Conservation (phyloP, 2,888 invertebrate species). For the Drosophila borealis region DNA sequence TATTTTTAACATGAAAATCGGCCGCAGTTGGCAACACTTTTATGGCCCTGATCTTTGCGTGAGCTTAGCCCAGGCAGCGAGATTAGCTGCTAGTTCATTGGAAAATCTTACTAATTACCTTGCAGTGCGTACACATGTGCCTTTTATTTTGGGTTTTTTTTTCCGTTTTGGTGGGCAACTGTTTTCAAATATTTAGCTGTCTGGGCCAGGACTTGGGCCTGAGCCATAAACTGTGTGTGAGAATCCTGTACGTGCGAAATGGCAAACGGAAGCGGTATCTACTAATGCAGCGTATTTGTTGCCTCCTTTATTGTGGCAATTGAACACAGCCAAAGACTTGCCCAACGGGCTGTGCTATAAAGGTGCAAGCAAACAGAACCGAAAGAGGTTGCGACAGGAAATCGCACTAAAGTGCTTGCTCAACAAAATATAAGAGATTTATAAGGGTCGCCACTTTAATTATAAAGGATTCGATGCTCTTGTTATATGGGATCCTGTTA, state of each 20-base stretch:
- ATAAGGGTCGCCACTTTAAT: constrained; percentile 3
- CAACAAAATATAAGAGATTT: constrained; percentile 15
- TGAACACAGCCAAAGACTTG: constrained; percentile 43
- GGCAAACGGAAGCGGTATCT: constrained; percentile 60
- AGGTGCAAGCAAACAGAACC: not conserved
- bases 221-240: constrained; percentile 29
- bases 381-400: not conserved
- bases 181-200: constrained; percentile 54
- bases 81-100: constrained; percentile 60
- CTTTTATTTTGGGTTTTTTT: constrained; percentile 44
- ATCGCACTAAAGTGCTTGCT: constrained; percentile 4
- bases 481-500: not conserved
- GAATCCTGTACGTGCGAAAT: constrained; percentile 59
- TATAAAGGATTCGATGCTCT: not conserved
- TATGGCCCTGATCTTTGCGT: constrained; percentile 28
- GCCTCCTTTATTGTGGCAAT: constrained; percentile 29
- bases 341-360: constrained; percentile 11
- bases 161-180: constrained; percentile 26
- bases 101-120: constrained; percentile 62
- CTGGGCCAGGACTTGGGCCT: constrained; percentile 19
- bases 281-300: constrained; percentile 37
- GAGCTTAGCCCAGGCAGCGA: constrained; percentile 36
- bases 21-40: not conserved
- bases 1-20: too few relatives aligned
- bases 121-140: constrained; percentile 55